Percentiles rank a stretch among this genome's conserved stretches.
Conservation (phyloP, 2,797 vertebrate species). For the Phalloptychus januarius region DNA sequence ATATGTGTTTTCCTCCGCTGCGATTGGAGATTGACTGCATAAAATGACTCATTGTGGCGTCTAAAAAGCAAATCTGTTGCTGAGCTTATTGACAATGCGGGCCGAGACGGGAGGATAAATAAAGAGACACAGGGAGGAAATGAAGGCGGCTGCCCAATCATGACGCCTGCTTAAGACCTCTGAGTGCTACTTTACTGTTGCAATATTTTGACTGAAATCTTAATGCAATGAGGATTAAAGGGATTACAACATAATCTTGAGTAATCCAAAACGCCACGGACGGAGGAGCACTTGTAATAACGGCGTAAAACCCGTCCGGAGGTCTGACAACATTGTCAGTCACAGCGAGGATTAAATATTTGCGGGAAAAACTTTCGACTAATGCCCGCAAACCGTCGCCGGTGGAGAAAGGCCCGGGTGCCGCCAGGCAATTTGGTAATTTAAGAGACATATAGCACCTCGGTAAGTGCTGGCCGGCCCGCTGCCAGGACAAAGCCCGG, state of each 20-base stretch:
- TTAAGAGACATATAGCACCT: conserved; percentile 75
- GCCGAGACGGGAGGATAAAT: conserved; percentile 63
- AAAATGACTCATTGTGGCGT: conserved; percentile 64
- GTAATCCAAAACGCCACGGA: conserved; percentile 99
- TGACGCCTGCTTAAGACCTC: conserved; percentile 88
- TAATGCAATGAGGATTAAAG: conserved; percentile 95
- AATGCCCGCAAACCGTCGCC: conserved; percentile 65
- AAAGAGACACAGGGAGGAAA: conserved; percentile 63
- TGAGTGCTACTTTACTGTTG: conserved; percentile 93
- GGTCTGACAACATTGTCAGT: conserved; percentile 91
- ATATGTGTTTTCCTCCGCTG: conserved; percentile 67
- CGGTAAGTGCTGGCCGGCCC: conserved; percentile 68
- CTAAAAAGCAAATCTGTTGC: conserved; percentile 66
- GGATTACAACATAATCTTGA: conserved; percentile 99
- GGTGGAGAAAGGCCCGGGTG: conserved; percentile 38
- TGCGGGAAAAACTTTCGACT: conserved; percentile 73
- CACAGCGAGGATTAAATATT: conserved; percentile 84
- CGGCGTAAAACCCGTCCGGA: conserved; percentile 87
- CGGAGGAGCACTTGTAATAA: conserved; percentile 86
- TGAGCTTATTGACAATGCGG: conserved; percentile 65
- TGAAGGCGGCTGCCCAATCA: conserved; percentile 72
- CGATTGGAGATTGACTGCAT: conserved; percentile 55
- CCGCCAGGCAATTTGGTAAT: conserved; percentile 69
- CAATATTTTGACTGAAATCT: conserved; percentile 98
- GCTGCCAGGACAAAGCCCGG: conserved; percentile 68